Base-by-base conservation (phyloP, 2,113 vertebrate genomes). In the Trichechus manatus region DNA sequence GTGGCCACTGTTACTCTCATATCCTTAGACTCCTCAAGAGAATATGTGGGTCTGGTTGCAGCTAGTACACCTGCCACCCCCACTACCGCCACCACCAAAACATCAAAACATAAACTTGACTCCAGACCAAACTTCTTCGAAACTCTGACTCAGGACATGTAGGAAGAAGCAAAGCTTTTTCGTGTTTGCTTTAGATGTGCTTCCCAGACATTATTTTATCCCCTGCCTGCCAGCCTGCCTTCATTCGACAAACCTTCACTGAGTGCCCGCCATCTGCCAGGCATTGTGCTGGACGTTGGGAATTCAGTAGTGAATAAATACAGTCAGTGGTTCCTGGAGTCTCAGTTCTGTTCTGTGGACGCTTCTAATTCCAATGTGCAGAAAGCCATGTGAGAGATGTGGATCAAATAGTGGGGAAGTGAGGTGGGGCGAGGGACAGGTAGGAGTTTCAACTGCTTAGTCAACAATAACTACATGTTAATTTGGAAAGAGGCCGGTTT, bases 321-420 rank as follows among this genome's bases (percentile, higher is more conserved):
- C 6, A 84, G 88, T 59, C 53, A 36, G 53, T 1, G 2, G 70
- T 22, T 68, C 80, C 82, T 70, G 9, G 50, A 33, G 20, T 33
- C 92, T 89, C 63, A 85, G 23, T 64, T 97, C 29, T 83, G 36
- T 88, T 87, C n/a, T 81, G 68, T 59, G 39, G 72, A 36, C 4
- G 22, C 39, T 59, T 89, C 59, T 47, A n/a, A 22, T 88, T 39
- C 53, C 72, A 33, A 64, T 19, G 10, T 70, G 33, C 36, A 80
- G 68, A 88, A n/a, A 39, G 15, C 59, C 25, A 63, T 4, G 8
- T 68, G 31, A 53, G 23, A 87, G 39, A 72, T 77, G 87, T 44
- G 44, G 36, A 74, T 23, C 11, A 19, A 23, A 23, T 25, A 4
- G 20, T 61, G 29, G 53, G 15, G 74, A 10, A 31, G 27, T 23